Conservation (phyloP, 2,888 invertebrate species). For the Oxystoma pomonae region DNA sequence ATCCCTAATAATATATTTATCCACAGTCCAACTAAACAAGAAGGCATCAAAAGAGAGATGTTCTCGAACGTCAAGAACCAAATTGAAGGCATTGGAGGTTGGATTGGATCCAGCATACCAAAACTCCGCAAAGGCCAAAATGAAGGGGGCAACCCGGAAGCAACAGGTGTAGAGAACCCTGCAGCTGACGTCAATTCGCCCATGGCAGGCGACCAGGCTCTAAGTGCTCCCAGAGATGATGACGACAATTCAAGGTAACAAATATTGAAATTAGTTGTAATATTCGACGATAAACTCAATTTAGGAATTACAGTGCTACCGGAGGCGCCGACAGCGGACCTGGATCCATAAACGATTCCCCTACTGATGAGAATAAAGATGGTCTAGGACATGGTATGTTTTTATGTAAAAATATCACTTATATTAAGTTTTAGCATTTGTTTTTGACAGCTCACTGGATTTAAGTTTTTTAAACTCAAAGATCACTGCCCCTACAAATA, state of each 20-base stretch:
- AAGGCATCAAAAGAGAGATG: conserved; percentile 61
- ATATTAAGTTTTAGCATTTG: conserved; percentile 26
- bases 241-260: conserved; percentile 82
- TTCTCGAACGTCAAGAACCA: conserved; percentile 82
- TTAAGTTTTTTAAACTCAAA: too few relatives aligned
- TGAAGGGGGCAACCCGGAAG: conserved; percentile 22
- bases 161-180: conserved; percentile 37
- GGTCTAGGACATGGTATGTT: conserved; percentile 70
- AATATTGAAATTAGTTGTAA: conserved; percentile 4
- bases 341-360: conserved; percentile 73
- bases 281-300: conserved; percentile 28
- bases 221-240: conserved; percentile 60
- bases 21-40: conserved; percentile 64
- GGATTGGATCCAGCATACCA: conserved; percentile 67
- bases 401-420: conserved; percentile 7
- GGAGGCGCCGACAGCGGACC: conserved; percentile 88
- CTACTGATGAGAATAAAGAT: conserved; percentile 75
- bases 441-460: too few relatives aligned
- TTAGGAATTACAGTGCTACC: conserved; percentile 65
- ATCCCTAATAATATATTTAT: too few relatives aligned
- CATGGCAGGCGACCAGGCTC: conserved; percentile 46
- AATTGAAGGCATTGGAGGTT: conserved; percentile 81
- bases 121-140: conserved; percentile 68
- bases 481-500: too few relatives aligned
- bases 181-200: conserved; percentile 46